Base-by-base conservation (phyloP, 1,140 invertebrate species). In the Brachystomella parvula region DNA sequence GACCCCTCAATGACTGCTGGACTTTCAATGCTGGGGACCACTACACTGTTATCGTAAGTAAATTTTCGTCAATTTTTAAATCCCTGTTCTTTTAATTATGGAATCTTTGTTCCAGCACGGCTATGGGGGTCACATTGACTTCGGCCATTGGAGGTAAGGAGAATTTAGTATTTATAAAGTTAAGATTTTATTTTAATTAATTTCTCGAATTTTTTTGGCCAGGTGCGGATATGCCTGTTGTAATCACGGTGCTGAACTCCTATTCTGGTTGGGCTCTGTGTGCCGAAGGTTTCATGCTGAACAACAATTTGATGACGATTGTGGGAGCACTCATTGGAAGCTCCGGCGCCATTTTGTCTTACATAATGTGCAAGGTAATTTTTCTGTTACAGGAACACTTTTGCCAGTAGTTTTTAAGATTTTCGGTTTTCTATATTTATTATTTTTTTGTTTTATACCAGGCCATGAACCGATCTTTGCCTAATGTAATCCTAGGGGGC, bases 231-330 rank as follows among this genome's bases (percentile, higher is more conserved):
- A 94, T 94, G 92, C 92, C 91, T 1, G 92, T 94, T 1, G 91
- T 94, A 1, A 94, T 94, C 69, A 94, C 92, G 21, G 91, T 94
- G 1, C 79, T 94, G 3, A 95, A 95, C 83, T 89, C 86, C 74
- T 87, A 86, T 76, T 86, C 84, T 0, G 85, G 85, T 3, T 94
- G 91, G 90, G 90, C 91, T 21, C 79, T 94, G 53, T 86, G 85
- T 80, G 91, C 91, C 39, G 91, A 94, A 81, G 92, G 92, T 47
- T 94, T 95, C 77, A 94, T 94, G 91, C 79, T 95, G 44, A 90
- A 94, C 78, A 94, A 94, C 78, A 92, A 89, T 71, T 78, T 94
- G 33, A 91, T 94, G 89, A 94, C 91, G 3, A 87, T 94, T 73
- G 90, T 94, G 29, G 92, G 92, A 33, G 89, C 92, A 17, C 79